phyloP scores from a whole-genome alignment of 2,113 vertebrate genomes.

The Charadrius vociferus region DNA sequence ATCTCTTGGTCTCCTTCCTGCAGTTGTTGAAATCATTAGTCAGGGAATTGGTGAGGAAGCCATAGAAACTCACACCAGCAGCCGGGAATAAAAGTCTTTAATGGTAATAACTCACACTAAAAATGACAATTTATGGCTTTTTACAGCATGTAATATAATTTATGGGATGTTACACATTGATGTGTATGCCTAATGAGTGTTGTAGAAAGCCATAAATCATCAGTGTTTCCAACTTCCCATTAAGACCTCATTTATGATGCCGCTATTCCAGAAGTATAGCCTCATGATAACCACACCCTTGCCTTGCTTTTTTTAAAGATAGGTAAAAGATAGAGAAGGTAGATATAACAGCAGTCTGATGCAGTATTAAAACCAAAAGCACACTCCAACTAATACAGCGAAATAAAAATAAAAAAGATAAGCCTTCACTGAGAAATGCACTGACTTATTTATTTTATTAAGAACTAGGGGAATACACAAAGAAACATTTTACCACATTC shows the following conservation, averaged over 20 bases:
- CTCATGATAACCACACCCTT: constrained; percentile 13
- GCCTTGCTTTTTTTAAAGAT: neutral
- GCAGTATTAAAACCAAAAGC: neutral
- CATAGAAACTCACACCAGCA: constrained; percentile 37
- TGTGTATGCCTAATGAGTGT: constrained; percentile 40
- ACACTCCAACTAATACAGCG: neutral
- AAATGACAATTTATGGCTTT: constrained; percentile 62
- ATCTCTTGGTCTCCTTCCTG: constrained; percentile 8
- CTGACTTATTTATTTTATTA: constrained; percentile 28
- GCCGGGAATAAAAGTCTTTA: constrained; percentile 57
- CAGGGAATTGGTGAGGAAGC: constrained; percentile 32
- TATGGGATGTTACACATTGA: constrained; percentile 39
- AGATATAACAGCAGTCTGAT: neutral
- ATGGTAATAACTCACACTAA: constrained; percentile 44
- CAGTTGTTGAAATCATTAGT: constrained; percentile 57
- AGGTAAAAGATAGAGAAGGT: neutral
- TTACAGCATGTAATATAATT: constrained; percentile 56
- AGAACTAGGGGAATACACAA: neutral
- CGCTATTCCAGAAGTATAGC: neutral
- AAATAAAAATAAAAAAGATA: neutral
- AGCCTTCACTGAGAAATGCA: neutral
- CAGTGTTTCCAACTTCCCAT: neutral
- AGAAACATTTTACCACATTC: constrained; percentile 29
- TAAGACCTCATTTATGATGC: constrained; percentile 5
- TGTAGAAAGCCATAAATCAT: constrained; percentile 50